Conservation (phyloP, 2,113 vertebrate species). For the Himantopus leucocephalus region DNA sequence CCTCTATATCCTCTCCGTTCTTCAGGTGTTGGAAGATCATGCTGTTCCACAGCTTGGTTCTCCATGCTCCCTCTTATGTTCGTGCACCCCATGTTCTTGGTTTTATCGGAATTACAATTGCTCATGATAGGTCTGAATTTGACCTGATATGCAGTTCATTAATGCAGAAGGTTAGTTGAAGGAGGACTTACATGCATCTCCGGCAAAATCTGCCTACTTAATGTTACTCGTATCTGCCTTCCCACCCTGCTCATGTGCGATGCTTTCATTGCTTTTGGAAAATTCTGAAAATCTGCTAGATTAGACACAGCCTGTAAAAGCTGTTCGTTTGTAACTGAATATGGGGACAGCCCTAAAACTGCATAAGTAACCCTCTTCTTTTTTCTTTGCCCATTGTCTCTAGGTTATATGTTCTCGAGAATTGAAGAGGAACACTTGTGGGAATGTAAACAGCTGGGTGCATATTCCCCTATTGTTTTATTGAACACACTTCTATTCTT, state of each 20-base stretch:
- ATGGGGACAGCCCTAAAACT: background rate
- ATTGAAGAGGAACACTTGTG: slow-evolving; percentile 96
- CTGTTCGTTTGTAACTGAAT: background rate
- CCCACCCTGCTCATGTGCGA: background rate
- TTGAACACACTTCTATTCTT: slow-evolving; percentile 97
- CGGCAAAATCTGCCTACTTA: background rate
- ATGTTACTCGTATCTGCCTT: background rate
- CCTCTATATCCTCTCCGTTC: background rate
- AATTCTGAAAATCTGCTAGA: background rate
- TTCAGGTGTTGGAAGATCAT: background rate
- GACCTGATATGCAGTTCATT: background rate
- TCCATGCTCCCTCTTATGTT: background rate
- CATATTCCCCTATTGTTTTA: slow-evolving; percentile 95
- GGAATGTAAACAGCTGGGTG: slow-evolving; percentile 97
- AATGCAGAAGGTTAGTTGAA: background rate
- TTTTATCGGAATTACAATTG: background rate
- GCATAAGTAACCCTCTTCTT: background rate
- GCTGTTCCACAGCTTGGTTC: background rate
- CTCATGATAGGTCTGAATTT: background rate
- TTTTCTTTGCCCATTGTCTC: background rate
- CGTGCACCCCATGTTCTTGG: background rate
- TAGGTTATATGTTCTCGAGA: slow-evolving; percentile 92
- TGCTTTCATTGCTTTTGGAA: background rate
- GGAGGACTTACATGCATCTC: background rate
- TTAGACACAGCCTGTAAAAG: background rate